phyloP scores from a whole-genome alignment of 2,113 vertebrate species.

The Takifugu bimaculatus region DNA sequence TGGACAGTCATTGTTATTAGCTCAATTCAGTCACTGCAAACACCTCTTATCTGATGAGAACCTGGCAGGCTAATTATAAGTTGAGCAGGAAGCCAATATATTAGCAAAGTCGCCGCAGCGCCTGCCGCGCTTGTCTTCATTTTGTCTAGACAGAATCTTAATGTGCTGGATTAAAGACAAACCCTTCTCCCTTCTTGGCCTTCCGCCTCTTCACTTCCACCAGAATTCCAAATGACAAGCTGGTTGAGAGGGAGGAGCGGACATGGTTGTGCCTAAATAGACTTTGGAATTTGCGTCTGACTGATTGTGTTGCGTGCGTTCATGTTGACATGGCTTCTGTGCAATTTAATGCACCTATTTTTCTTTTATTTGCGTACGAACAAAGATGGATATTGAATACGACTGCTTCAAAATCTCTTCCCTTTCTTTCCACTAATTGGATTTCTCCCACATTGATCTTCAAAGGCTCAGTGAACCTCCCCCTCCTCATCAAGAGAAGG shows the following conservation, averaged over 20 bases:
- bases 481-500: slow-evolving; percentile 59
- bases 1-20: slow-evolving; percentile 43
- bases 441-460: slow-evolving; percentile 78
- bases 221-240: slow-evolving; percentile 26
- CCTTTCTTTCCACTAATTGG: slow-evolving; percentile 75
- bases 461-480: slow-evolving; percentile 66
- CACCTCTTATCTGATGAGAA: slow-evolving; percentile 56
- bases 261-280: slow-evolving; percentile 39
- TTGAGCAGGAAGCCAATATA: slow-evolving; percentile 29
- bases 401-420: slow-evolving; percentile 59
- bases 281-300: slow-evolving; percentile 28
- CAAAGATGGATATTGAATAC: slow-evolving; percentile 63
- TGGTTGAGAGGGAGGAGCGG: slow-evolving; percentile 38
- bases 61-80: slow-evolving; percentile 56
- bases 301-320: neutral
- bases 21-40: slow-evolving; percentile 40
- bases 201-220: slow-evolving; percentile 35
- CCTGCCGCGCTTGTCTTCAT: slow-evolving; percentile 42
- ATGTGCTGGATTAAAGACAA: slow-evolving; percentile 43
- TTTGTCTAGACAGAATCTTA: slow-evolving; percentile 54
- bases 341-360: slow-evolving; percentile 43
- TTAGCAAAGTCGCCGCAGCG: slow-evolving; percentile 15
- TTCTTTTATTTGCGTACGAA: slow-evolving; percentile 31
- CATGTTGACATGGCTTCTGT: slow-evolving; percentile 1
- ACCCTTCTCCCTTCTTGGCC: slow-evolving; percentile 24